These are phyloP conservation scores for Muscina levida DNA, from an alignment of 2,888 invertebrate genomes.

Conservation along the genomic window DNA sequence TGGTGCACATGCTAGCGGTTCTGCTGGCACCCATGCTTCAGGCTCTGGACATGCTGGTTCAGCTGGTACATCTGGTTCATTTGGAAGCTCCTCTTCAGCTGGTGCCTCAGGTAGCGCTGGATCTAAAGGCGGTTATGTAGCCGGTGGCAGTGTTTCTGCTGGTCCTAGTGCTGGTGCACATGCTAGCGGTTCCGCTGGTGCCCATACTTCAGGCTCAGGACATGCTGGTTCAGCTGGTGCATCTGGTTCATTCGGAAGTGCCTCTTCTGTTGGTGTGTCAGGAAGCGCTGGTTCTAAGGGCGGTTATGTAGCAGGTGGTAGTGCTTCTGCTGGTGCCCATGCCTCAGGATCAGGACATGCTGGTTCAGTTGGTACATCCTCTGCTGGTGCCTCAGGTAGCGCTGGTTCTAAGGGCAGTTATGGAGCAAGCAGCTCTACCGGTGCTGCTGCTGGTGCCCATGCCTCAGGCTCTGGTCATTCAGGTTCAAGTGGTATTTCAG, in stretches of 20 bases:
- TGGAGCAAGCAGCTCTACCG: no score
- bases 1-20: neutral
- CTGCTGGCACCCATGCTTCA: constrained; percentile 2
- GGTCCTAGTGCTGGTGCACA: neutral
- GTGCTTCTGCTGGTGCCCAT: neutral
- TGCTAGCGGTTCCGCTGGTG: constrained; percentile 2
- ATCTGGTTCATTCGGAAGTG: constrained; percentile 9
- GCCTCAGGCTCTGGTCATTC: neutral
- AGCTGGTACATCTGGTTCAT: neutral
- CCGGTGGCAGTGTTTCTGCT: neutral
- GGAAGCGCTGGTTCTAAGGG: neutral
- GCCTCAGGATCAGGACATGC: constrained; percentile 17
- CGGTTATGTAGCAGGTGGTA: neutral
- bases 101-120: constrained; percentile 8
- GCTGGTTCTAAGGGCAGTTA: neutral
- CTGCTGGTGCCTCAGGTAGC: neutral
- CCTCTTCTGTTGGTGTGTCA: no score
- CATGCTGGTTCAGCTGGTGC: neutral
- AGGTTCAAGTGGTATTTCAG: neutral
- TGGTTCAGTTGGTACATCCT: neutral
- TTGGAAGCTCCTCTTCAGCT: neutral
- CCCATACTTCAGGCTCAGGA: constrained; percentile 17
- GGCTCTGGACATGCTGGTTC: constrained; percentile 22
- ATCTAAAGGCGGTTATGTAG: neutral
- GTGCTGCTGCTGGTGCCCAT: neutral